Percentiles rank a stretch among this genome's conserved stretches.
Evolutionary conservation across 2,113 vertebrate genomes (phyloP).

Genomic region (Gila orcuttii): DNA sequence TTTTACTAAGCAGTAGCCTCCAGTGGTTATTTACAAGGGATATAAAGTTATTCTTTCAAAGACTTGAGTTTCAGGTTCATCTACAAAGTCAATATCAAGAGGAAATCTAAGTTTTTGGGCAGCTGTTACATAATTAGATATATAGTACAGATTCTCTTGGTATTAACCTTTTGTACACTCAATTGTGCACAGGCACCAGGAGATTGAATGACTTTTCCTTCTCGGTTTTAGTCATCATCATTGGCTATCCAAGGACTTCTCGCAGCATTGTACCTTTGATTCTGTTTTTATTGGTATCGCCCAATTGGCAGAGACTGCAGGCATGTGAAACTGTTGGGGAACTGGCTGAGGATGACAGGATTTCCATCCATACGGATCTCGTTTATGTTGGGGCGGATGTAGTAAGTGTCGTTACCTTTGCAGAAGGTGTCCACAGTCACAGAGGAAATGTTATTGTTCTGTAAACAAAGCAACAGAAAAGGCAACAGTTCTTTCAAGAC

Average conservation of each 20-base stretch:
- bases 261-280: not conserved
- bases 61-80: constrained; percentile 1
- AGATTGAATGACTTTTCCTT: constrained; percentile 15
- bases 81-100: constrained; percentile 30
- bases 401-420: constrained; percentile 87
- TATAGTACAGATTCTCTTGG: constrained; percentile 21
- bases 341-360: constrained; percentile 86
- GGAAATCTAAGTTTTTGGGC: constrained; percentile 12
- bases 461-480: constrained; percentile 61
- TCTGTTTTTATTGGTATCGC: constrained; percentile 81
- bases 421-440: constrained; percentile 92
- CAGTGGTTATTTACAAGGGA: constrained; percentile 34
- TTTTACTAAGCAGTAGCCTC: constrained; percentile 47
- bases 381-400: constrained; percentile 84
- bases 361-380: constrained; percentile 94
- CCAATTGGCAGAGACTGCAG: constrained; percentile 88
- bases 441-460: constrained; percentile 94
- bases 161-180: constrained; percentile 1
- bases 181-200: not conserved
- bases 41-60: constrained; percentile 36
- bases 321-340: constrained; percentile 91
- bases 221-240: not conserved
- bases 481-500: not conserved
- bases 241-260: constrained; percentile 17
- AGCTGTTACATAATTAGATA: constrained; percentile 37